Evolutionary conservation across 2,888 invertebrate genomes (phyloP), one percentile per base, ranked within the genome.

Genomic region (Tiliacea citrago): DNA sequence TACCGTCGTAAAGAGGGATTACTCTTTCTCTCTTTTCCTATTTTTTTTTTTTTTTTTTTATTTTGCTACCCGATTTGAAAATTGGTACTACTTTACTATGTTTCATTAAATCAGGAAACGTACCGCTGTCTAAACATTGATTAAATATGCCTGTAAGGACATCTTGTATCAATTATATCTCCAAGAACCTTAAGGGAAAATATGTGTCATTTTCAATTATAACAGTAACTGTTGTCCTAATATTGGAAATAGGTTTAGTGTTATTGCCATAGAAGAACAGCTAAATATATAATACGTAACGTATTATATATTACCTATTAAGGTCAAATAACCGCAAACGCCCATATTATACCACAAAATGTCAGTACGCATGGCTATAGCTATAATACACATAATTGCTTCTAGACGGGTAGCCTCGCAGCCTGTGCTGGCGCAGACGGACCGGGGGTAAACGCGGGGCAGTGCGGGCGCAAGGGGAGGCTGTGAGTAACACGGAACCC

Each of bases 401-500:
- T 77, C 72, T 87, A 88, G 89, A 89, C 89, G 89, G 86, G 87
- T 89, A 90, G 86, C 90, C 80, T 87, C 82, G 77, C 74, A 79
- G 85, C 77, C 86, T 90, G 91, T 90, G 91, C 90, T 80, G 83
- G 89, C 89, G 91, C 92, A 93, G 94, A 93, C 91, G 89, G 85
- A 71, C 85, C 81, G 86, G 89, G 86, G 88, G 80, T 81, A 81
- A 85, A n/a, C 18, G 60, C 73, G 74, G 82, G 73, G 79, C 70
- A 68, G 69, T 65, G 82, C 73, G 87, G 86, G 87, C 74, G 86
- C 81, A 79, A 85, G 90, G 88, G 89, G 90, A 88, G 85, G 85
- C 81, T 73, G 84, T 86, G 95, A 86, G 96, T 96, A 96, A 96
- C 95, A 96, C 96, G 94, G 96, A 96, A 95, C 96, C 96, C 90